These are phyloP conservation scores for Eurypyga helias DNA, from an alignment of 2,113 vertebrate genomes.

Conservation along the genomic window DNA sequence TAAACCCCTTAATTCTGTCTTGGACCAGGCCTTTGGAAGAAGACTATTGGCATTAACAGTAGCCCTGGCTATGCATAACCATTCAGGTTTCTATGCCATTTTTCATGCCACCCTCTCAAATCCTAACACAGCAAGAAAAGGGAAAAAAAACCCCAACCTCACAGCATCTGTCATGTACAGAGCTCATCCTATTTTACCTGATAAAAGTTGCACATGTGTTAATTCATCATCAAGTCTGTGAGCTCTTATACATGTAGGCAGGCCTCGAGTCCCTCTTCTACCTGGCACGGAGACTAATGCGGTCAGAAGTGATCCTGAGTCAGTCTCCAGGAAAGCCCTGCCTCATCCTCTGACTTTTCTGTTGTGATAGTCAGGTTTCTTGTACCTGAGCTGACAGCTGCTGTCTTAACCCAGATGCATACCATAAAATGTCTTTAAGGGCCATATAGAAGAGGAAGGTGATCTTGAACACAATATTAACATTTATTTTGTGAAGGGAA, in stretches of 20 bases:
- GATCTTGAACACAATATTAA: neutral
- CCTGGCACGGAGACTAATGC: neutral
- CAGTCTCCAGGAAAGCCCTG: neutral
- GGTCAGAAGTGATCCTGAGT: neutral
- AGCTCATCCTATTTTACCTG: neutral
- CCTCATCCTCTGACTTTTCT: neutral
- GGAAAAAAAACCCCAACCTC: rapidly evolving
- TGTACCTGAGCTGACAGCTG: neutral
- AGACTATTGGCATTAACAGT: neutral
- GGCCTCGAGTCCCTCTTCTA: neutral
- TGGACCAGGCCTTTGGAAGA: neutral
- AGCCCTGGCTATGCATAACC: neutral
- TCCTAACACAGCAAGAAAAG: neutral
- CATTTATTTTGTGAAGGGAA: neutral
- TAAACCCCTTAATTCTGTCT: neutral
- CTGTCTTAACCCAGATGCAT: neutral
- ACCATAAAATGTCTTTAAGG: neutral
- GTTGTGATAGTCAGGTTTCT: neutral
- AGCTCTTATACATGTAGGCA: neutral
- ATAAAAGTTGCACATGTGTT: neutral
- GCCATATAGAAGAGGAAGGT: neutral
- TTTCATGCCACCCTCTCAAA: neutral
- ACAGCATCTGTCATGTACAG: neutral
- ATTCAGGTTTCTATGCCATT: neutral
- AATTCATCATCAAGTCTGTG: neutral